Conservation (phyloP, 2,888 invertebrate species). For the Arge pagana region DNA sequence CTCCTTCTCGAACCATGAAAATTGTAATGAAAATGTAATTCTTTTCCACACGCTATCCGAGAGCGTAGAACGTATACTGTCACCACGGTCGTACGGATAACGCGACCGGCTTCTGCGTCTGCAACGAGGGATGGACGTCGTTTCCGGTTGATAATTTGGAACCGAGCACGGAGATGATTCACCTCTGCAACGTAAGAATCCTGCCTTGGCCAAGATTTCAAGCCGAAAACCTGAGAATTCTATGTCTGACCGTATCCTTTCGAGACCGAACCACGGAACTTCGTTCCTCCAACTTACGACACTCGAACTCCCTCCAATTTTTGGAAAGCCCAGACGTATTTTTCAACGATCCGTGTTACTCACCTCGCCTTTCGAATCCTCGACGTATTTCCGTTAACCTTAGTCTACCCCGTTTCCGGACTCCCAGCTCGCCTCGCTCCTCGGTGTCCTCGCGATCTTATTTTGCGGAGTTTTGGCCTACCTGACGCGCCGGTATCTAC, state of each 20-base stretch:
- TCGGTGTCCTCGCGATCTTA: slow-evolving; percentile 30
- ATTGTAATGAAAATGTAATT: too few relatives aligned
- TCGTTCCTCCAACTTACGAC: too few relatives aligned
- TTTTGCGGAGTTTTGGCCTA: slow-evolving; percentile 32
- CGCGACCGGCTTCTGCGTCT: slow-evolving; percentile 53
- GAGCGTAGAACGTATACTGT: slow-evolving; percentile 47
- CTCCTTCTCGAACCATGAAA: too few relatives aligned
- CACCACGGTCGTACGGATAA: slow-evolving; percentile 53
- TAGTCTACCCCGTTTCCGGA: too few relatives aligned
- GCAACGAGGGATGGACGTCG: slow-evolving; percentile 56
- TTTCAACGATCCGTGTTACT: not conserved
- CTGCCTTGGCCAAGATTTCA: slow-evolving; percentile 29
- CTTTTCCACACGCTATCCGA: too few relatives aligned
- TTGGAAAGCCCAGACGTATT: too few relatives aligned
- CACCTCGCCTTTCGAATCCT: not conserved
- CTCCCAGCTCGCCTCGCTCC: slow-evolving; percentile 30
- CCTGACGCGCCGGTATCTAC: slow-evolving; percentile 27
- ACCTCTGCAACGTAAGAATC: slow-evolving; percentile 57
- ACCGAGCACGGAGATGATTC: slow-evolving; percentile 52
- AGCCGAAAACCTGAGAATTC: slow-evolving; percentile 25
- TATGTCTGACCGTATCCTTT: slow-evolving; percentile 33
- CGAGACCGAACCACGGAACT: too few relatives aligned
- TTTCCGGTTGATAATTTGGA: slow-evolving; percentile 46
- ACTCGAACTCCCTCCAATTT: too few relatives aligned
- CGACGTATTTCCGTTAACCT: slow-evolving; percentile 26